Conservation (phyloP, 1,140 invertebrate species). For the Diorhabda carinulata region DNA sequence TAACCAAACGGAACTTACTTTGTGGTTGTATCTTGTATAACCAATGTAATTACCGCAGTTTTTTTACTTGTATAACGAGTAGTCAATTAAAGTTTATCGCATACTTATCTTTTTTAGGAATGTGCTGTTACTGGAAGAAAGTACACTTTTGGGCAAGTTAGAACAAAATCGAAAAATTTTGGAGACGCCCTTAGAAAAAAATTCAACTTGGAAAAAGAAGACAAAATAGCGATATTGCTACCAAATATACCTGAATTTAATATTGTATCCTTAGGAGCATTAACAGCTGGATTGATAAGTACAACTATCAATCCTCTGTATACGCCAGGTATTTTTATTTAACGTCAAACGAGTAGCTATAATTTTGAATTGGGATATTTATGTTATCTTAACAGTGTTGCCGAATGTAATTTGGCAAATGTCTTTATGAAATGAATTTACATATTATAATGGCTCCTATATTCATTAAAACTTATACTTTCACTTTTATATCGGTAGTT, state of each 20-base stretch:
- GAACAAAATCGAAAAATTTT: constrained; percentile 60
- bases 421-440: too few species aligned
- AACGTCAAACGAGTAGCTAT: too few species aligned
- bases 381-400: too few species aligned
- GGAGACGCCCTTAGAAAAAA: constrained; percentile 63
- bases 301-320: constrained; percentile 80
- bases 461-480: too few species aligned
- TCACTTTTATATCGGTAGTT: too few species aligned
- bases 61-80: background rate
- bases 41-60: too few species aligned
- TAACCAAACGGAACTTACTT: background rate
- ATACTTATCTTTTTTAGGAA: constrained; percentile 52
- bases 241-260: constrained; percentile 75
- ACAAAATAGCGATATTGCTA: constrained; percentile 66
- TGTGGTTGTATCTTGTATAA: too few species aligned
- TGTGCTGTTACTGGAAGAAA: constrained; percentile 66
- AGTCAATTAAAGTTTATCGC: background rate
- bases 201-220: constrained; percentile 64
- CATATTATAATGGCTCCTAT: too few species aligned
- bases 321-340: constrained; percentile 59
- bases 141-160: constrained; percentile 66
- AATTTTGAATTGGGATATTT: too few species aligned
- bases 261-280: constrained; percentile 61
- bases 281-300: constrained; percentile 65
- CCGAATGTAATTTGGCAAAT: too few species aligned